phyloP scores from a whole-genome alignment of 2,113 vertebrate genomes.

The Hipposideros armiger region DNA sequence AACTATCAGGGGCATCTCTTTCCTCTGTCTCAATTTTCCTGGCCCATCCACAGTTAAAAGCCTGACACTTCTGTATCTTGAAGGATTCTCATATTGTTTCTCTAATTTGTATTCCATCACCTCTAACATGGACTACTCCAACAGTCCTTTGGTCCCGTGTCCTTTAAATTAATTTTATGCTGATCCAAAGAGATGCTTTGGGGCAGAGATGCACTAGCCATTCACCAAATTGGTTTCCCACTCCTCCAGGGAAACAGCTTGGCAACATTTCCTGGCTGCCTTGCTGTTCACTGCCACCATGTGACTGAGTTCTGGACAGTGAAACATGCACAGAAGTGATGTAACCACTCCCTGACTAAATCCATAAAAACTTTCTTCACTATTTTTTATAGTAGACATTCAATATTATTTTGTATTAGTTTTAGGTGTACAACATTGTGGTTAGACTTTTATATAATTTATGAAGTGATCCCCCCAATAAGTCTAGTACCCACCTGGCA shows the following conservation, averaged over 20 bases:
- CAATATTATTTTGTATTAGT: too few relatives aligned
- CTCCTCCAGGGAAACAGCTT: background rate
- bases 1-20: background rate
- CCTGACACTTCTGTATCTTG: background rate
- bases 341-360: background rate
- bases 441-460: too few relatives aligned
- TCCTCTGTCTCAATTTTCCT: background rate
- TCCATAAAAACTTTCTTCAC: background rate
- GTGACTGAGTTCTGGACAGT: background rate
- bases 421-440: too few relatives aligned
- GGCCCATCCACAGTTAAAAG: too few relatives aligned
- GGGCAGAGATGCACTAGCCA: background rate
- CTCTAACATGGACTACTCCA: background rate
- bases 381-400: too few relatives aligned
- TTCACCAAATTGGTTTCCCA: background rate
- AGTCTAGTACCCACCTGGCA: too few relatives aligned
- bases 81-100: background rate
- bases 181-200: background rate
- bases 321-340: background rate
- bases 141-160: background rate
- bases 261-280: background rate
- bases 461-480: too few relatives aligned
- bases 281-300: background rate
- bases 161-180: background rate
- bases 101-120: background rate